Conservation (phyloP, 1,140 invertebrate species). For the Sinella curviseta region DNA sequence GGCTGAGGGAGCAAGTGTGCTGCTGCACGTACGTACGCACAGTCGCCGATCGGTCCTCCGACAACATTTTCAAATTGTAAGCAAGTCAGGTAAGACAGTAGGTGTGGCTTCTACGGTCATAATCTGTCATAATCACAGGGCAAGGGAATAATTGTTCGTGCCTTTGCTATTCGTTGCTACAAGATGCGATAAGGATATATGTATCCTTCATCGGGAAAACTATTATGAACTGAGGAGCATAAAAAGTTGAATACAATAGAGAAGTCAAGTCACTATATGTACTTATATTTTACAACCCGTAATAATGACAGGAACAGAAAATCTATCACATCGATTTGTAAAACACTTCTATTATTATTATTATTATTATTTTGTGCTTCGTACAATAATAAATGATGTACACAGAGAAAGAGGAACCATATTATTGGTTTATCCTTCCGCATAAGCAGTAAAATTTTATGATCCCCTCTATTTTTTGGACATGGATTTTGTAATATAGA, state of each 20-base stretch:
- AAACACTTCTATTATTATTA: neutral
- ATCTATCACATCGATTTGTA: neutral
- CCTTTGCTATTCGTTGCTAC: too few species aligned
- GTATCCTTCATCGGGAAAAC: too few species aligned
- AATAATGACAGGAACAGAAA: neutral
- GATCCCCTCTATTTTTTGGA: neutral
- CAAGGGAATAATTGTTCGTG: neutral
- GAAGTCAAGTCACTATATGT: constrained; percentile 1
- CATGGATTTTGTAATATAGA: neutral
- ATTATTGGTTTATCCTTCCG: neutral
- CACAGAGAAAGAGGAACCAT: neutral
- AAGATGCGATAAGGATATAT: too few species aligned
- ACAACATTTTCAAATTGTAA: constrained; percentile 16
- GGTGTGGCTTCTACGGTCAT: constrained; percentile 1
- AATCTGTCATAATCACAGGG: constrained; percentile 26
- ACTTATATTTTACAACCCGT: neutral
- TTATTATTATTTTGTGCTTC: neutral
- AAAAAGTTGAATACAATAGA: too few species aligned
- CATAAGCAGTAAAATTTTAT: constrained; percentile 10
- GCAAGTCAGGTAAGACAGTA: constrained; percentile 19
- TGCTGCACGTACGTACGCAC: neutral
- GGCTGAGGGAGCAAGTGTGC: too few species aligned
- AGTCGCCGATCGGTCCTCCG: neutral
- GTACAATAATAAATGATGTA: neutral
- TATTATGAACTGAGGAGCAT: too few species aligned